These are phyloP conservation scores for Leucoma salicis DNA, from an alignment of 2,888 invertebrate genomes.

Conservation along the genomic window DNA sequence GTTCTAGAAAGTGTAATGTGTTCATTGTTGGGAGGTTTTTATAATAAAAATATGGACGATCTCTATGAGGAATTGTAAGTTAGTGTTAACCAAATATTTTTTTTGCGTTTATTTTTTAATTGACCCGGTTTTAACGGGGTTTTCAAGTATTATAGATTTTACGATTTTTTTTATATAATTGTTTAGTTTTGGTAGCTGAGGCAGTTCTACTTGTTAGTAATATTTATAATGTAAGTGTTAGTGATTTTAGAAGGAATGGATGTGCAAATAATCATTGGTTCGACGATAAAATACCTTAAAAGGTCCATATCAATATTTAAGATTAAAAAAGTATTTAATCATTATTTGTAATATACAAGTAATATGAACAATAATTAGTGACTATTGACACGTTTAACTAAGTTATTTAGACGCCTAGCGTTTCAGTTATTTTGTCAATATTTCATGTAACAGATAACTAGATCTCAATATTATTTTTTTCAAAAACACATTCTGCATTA, in stretches of 20 bases:
- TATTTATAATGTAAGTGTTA: slow-evolving; percentile 50
- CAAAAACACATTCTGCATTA: slow-evolving; percentile 26
- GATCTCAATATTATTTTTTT: slow-evolving; percentile 31
- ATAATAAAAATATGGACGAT: slow-evolving; percentile 53
- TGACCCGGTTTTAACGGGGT: slow-evolving; percentile 75
- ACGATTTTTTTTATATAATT: slow-evolving; percentile 44
- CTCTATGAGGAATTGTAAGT: slow-evolving; percentile 63
- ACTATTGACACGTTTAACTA: slow-evolving; percentile 59
- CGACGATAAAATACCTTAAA: slow-evolving; percentile 75
- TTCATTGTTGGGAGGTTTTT: slow-evolving; percentile 67
- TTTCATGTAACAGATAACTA: slow-evolving; percentile 11
- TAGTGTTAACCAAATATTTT: slow-evolving; percentile 67
- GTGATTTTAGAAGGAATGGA: slow-evolving; percentile 56
- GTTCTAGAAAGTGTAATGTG: slow-evolving; percentile 70
- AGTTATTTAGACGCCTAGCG: slow-evolving; percentile 62
- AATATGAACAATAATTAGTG: slow-evolving; percentile 79
- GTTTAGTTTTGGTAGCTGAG: slow-evolving; percentile 58
- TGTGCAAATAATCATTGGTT: slow-evolving; percentile 52
- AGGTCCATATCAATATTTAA: slow-evolving; percentile 81
- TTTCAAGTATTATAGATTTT: slow-evolving; percentile 77
- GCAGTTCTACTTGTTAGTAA: slow-evolving; percentile 60
- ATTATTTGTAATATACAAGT: slow-evolving; percentile 67
- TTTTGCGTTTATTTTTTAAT: slow-evolving; percentile 43
- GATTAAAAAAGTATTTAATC: slow-evolving; percentile 65
- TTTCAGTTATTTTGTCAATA: slow-evolving; percentile 46